Base-by-base conservation (phyloP, 1,140 invertebrate genomes). In the Pseudomyrmex gracilis region DNA sequence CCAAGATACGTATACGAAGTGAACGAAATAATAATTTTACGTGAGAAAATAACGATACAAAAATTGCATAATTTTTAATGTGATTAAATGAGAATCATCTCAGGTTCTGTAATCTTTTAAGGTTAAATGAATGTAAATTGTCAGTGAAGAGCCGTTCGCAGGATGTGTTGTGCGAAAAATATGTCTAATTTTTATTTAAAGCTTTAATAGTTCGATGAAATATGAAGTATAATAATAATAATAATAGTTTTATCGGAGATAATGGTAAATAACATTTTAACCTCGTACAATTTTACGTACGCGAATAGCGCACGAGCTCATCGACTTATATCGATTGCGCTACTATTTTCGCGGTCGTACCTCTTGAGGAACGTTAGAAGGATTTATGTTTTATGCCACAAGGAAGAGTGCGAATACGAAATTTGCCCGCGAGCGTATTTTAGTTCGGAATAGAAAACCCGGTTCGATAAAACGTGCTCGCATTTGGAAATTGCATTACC, bases 331-430 rank as follows among this genome's bases (percentile, higher is more conserved):
- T 77, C 49, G 73, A 74, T 74, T 74, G 45, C 61, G 20, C 24
- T 13, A 53, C 49, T 77, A 77, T 77, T 77, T 77, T 77, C 53
- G 61, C 47, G 49, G 17, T 77, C 73, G 73, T 74, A 47, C 63
- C 57, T 43, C 49, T 45, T 43, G 45, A 34, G 13, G 47, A 77
- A 67, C 34, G 34, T 43, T 45, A 67, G 64, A 77, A 49, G 63
- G 49, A 77, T 77, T 77, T 77, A 77, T 68, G 63, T 77, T 67
- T 68, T 55, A 74, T 61, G 71, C 57, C 61, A 74, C 71, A 61
- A 77, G 49, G 49, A 68, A 55, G 63, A 77, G 49, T 55, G 67
- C 49, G 74, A 68, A 77, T 77, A 68, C 63, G 74, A 77, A 55
- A 77, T 77, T 77, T 67, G 20, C 24, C 13, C 74, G 34, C 34